A percentile compares a stretch with the other conserved stretches of the same genome.
Evolutionary conservation across 2,113 vertebrate species (phyloP).

Genomic region (Bombycilla garrulus): DNA sequence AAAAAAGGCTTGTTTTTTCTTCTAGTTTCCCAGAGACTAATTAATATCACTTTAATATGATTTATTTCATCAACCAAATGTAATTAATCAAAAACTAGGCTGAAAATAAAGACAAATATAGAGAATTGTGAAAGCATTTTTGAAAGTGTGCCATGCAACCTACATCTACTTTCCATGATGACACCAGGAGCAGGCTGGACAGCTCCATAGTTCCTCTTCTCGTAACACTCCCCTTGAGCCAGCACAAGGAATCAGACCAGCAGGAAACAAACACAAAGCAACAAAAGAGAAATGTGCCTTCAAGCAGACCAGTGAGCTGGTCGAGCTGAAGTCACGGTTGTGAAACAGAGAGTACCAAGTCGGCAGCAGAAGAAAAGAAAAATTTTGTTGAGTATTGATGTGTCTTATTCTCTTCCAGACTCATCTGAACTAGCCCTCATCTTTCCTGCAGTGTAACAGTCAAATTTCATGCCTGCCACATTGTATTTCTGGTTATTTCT

Average conservation of each 20-base stretch:
- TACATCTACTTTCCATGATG: background rate
- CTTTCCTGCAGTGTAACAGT: background rate
- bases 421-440: background rate
- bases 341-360: background rate
- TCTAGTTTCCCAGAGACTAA: background rate
- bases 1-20: background rate
- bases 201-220: rapidly evolving
- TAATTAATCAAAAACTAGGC: background rate
- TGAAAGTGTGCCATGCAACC: background rate
- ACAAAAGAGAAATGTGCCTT: background rate
- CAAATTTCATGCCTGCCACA: slow-evolving; percentile 1
- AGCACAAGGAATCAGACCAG: background rate
- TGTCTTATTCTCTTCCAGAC: background rate
- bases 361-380: background rate
- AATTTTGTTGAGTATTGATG: background rate
- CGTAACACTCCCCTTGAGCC: background rate
- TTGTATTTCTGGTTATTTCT: background rate
- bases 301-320: background rate
- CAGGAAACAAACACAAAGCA: background rate
- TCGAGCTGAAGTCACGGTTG: rapidly evolving
- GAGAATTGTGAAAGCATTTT: background rate
- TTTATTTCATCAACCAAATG: background rate
- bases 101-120: background rate
- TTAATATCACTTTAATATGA: background rate
- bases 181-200: background rate